Evolutionary conservation across 2,888 invertebrate species (phyloP).

Genomic region (Euzophera pinguis): DNA sequence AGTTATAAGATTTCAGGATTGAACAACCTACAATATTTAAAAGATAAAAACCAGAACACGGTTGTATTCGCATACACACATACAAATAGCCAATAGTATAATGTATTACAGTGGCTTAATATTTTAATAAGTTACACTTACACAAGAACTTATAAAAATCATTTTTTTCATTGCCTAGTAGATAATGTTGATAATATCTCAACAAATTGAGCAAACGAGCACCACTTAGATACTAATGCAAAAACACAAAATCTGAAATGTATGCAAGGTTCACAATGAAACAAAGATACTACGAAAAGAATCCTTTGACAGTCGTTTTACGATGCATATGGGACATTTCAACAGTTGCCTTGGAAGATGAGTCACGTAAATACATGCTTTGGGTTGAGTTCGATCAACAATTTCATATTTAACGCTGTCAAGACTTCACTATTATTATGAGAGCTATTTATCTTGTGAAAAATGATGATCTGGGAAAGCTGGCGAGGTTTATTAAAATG

Average conservation of each 20-base stretch:
- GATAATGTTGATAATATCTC: neutral
- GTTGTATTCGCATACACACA: too few species aligned
- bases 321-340: conserved; percentile 13
- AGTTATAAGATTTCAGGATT: too few species aligned
- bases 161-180: too few species aligned
- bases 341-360: conserved; percentile 9
- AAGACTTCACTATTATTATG: conserved; percentile 2
- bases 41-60: too few species aligned
- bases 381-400: conserved; percentile 2
- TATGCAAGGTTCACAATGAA: neutral
- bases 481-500: neutral
- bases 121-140: too few species aligned
- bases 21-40: too few species aligned
- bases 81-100: too few species aligned
- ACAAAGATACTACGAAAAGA: conserved; percentile 11
- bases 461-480: neutral
- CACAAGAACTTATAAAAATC: too few species aligned
- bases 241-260: neutral
- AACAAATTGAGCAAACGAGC: neutral
- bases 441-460: neutral
- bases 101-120: too few species aligned
- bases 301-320: conserved; percentile 9
- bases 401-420: conserved; percentile 6
- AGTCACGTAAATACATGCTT: conserved; percentile 6
- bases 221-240: neutral